Evolutionary conservation across 92 coral and sea anemone genomes (phyloP).

Genomic region (Phymanthus crucifer): DNA sequence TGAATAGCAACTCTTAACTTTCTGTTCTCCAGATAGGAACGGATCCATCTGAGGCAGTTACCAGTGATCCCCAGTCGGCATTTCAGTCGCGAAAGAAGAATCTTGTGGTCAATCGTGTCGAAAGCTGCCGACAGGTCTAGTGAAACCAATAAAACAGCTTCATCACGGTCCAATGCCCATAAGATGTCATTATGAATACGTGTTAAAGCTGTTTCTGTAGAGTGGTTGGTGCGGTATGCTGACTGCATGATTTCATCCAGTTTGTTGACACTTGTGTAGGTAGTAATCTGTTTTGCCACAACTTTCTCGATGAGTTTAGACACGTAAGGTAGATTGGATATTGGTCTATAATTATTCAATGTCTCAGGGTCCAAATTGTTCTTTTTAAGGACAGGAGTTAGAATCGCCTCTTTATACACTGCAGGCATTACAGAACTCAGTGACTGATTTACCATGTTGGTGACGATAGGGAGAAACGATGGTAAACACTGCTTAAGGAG

Average conservation of each 20-base stretch:
- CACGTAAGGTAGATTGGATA: slow-evolving; percentile 3
- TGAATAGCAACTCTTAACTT: neutral
- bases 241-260: slow-evolving; percentile 1
- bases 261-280: neutral
- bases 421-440: neutral
- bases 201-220: slow-evolving; percentile 10
- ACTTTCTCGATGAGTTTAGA: slow-evolving; percentile 20
- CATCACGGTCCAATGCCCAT: neutral
- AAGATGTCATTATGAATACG: slow-evolving; percentile 12
- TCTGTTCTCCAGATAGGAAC: neutral
- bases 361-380: neutral
- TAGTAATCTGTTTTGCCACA: slow-evolving; percentile 5
- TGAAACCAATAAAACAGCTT: neutral
- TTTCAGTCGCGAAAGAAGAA: neutral
- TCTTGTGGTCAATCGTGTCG: slow-evolving; percentile 7
- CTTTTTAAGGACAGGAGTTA: slow-evolving; percentile 5
- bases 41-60: neutral
- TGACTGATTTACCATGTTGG: neutral
- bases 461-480: neutral
- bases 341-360: slow-evolving; percentile 6
- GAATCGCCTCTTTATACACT: neutral
- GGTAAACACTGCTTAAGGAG: neutral
- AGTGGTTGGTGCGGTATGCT: neutral
- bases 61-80: neutral
- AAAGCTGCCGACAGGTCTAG: slow-evolving; percentile 1